These are phyloP conservation scores for Schizopygopsis pylzovi DNA, from an alignment of 2,797 vertebrate species.

Conservation along the genomic window DNA sequence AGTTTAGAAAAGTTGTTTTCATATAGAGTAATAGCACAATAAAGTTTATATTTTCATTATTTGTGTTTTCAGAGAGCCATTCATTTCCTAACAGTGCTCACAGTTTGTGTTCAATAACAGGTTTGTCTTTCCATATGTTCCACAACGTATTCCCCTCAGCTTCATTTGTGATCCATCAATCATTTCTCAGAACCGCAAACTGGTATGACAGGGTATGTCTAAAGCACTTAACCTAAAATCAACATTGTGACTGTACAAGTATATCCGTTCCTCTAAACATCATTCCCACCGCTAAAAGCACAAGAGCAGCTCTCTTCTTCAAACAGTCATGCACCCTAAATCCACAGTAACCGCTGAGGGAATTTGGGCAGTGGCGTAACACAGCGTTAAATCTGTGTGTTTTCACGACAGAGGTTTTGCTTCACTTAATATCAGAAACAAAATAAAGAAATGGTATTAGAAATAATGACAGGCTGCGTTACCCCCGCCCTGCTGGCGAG, in stretches of 20 bases:
- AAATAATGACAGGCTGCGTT: slow-evolving; percentile 68
- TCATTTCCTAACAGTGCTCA: slow-evolving; percentile 2
- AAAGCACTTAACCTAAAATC: slow-evolving; percentile 47
- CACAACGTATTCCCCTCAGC: neutral
- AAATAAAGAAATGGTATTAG: slow-evolving; percentile 69
- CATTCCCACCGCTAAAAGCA: slow-evolving; percentile 40
- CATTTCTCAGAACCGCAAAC: slow-evolving; percentile 45
- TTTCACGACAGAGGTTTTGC: slow-evolving; percentile 69
- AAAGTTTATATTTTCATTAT: slow-evolving; percentile 90
- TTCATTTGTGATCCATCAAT: slow-evolving; percentile 42
- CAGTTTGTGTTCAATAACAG: neutral
- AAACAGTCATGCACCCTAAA: slow-evolving; percentile 35
- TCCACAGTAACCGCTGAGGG: slow-evolving; percentile 60
- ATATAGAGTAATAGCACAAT: slow-evolving; percentile 84
- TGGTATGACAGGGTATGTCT: slow-evolving; percentile 30
- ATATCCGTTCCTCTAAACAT: slow-evolving; percentile 75
- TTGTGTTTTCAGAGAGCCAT: slow-evolving; percentile 49
- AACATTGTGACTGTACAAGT: slow-evolving; percentile 75
- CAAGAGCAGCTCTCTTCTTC: slow-evolving; percentile 33
- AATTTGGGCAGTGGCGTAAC: slow-evolving; percentile 66
- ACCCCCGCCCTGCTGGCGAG: slow-evolving; percentile 61
- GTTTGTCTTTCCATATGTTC: slow-evolving; percentile 18
- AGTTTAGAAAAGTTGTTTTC: slow-evolving; percentile 75
- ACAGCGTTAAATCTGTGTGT: slow-evolving; percentile 73
- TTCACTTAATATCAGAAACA: slow-evolving; percentile 71